Evolutionary conservation across 2,113 vertebrate species (phyloP).

Genomic region (Malaclemys terrapin): DNA sequence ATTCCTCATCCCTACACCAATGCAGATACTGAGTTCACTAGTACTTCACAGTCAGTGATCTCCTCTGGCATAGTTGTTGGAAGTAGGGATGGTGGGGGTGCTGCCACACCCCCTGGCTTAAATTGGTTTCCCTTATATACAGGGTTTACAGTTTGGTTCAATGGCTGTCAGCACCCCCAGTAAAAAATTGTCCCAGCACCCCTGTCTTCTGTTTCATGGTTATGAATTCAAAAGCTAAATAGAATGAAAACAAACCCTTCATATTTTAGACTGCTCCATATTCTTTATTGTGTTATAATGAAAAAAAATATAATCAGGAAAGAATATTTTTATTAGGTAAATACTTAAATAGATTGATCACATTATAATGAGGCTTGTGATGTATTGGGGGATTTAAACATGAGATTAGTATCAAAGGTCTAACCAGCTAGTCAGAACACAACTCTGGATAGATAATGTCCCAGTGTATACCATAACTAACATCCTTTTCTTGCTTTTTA

Average conservation of each 20-base stretch:
- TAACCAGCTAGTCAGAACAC: neutral
- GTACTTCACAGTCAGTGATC: neutral
- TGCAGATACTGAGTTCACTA: neutral
- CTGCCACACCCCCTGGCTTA: too few relatives aligned
- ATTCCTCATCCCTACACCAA: slow-evolving; percentile 9
- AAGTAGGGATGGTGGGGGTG: too few relatives aligned
- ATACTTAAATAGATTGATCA: neutral
- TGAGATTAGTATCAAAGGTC: neutral
- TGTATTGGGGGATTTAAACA: neutral
- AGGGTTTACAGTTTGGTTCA: too few relatives aligned
- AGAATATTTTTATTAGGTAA: neutral
- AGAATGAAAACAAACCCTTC: slow-evolving; percentile 18
- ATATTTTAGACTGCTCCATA: neutral
- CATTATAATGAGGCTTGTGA: neutral
- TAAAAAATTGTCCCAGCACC: too few relatives aligned
- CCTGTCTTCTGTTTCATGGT: neutral
- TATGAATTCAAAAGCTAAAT: slow-evolving; percentile 29
- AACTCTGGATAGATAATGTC: neutral
- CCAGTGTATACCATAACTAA: neutral
- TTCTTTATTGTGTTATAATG: neutral
- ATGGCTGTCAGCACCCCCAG: too few relatives aligned
- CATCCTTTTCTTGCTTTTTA: neutral
- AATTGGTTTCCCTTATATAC: too few relatives aligned
- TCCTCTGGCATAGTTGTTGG: neutral
- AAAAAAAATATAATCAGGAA: neutral